phyloP scores from a whole-genome alignment of 2,797 vertebrate species.

The Heliangelus exortis region DNA sequence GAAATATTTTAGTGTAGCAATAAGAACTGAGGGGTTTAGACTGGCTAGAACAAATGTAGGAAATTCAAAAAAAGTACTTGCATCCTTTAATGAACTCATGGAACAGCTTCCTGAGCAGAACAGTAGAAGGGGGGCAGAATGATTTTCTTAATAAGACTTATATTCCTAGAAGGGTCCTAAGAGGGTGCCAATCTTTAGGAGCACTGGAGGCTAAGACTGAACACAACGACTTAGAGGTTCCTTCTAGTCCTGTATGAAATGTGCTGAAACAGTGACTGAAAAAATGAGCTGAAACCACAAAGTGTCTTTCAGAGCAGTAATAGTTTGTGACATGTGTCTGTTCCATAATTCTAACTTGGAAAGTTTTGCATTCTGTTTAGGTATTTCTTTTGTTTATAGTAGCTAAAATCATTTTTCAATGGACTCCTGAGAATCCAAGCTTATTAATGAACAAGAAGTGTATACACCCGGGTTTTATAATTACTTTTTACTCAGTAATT shows the following conservation, averaged over 20 bases:
- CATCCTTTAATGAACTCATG: neutral
- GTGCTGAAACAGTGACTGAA: neutral
- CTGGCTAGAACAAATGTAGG: neutral
- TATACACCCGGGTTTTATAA: neutral
- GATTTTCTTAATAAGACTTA: neutral
- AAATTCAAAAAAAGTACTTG: neutral
- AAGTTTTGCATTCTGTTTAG: neutral
- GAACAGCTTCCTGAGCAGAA: neutral
- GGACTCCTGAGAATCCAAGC: neutral
- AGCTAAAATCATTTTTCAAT: neutral
- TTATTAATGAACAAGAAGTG: neutral
- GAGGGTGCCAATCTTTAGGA: neutral
- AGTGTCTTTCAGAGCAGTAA: neutral
- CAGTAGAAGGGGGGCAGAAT: neutral
- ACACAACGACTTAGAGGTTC: neutral
- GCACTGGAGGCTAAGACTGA: neutral
- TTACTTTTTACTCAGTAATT: neutral
- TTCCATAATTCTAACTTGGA: neutral
- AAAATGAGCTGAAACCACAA: accelerated
- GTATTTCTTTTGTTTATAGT: neutral
- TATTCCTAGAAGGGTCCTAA: neutral
- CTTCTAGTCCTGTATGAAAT: neutral
- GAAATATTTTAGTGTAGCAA: neutral
- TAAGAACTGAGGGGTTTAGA: neutral
- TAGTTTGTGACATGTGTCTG: neutral